A percentile compares a stretch with the other conserved stretches of the same genome.
Conservation (phyloP, 2,797 vertebrate species). For the Alcedo quadribrachys region DNA sequence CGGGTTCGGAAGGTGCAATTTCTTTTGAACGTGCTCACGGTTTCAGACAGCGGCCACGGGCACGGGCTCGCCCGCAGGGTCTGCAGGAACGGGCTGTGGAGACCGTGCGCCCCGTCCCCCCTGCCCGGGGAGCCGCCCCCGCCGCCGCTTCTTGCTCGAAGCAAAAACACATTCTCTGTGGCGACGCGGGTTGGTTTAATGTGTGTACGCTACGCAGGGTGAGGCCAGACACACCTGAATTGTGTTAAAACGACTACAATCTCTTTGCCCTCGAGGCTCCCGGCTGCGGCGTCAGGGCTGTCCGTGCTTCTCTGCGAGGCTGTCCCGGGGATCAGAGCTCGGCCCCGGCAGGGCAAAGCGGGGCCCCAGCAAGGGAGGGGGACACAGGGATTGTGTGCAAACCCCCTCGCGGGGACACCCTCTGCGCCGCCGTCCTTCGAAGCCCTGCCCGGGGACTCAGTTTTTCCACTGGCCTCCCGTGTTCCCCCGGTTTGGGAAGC, state of each 20-base stretch:
- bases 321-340: neutral
- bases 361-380: neutral
- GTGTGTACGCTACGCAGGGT: neutral
- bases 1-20: neutral
- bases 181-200: neutral
- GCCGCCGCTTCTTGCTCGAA: neutral
- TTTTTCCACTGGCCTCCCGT: conserved; percentile 30
- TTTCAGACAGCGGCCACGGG: neutral
- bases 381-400: neutral
- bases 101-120: neutral
- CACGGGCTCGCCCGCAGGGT: neutral
- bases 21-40: neutral
- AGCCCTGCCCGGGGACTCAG: neutral
- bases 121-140: too few relatives aligned
- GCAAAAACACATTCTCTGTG: neutral
- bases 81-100: too few relatives aligned
- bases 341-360: neutral
- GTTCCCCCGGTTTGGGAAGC: neutral
- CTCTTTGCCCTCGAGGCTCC: neutral
- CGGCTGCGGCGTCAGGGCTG: too few relatives aligned
- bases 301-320: neutral
- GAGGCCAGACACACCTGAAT: neutral
- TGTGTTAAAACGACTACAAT: neutral
- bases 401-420: neutral
- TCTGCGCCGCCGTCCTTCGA: neutral